These are phyloP conservation scores for Lepidurus arcticus DNA, from an alignment of 1,140 invertebrate genomes.

Conservation along the genomic window DNA sequence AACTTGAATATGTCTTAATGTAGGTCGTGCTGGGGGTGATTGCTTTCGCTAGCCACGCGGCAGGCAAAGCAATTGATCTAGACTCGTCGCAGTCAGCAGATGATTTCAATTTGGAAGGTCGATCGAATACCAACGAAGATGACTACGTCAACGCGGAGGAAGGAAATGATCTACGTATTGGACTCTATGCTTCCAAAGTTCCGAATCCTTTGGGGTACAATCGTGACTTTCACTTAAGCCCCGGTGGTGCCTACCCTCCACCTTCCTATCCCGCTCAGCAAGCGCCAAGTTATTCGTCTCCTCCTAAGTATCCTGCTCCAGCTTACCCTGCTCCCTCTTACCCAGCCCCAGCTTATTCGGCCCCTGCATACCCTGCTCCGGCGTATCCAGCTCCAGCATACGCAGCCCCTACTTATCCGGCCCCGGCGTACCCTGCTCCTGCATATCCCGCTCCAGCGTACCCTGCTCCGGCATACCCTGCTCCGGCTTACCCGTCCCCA, in stretches of 20 bases:
- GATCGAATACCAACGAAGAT: background rate
- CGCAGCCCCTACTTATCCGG: constrained; percentile 32
- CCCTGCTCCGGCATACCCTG: background rate
- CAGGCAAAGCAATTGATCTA: constrained; percentile 2
- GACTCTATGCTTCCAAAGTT: constrained; percentile 24
- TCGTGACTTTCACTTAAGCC: constrained; percentile 16
- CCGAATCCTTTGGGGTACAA: constrained; percentile 25
- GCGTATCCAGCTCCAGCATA: constrained; percentile 30
- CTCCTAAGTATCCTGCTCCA: constrained; percentile 26
- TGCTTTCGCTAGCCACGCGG: background rate
- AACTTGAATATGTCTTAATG: background rate
- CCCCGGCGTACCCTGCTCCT: constrained; percentile 28
- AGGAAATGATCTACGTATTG: background rate
- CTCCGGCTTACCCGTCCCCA: constrained; percentile 12
- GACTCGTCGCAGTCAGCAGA: background rate
- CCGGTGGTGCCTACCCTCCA: background rate
- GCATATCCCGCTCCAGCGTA: constrained; percentile 12
- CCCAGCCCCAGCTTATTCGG: constrained; percentile 24
- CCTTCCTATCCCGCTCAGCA: constrained; percentile 24
- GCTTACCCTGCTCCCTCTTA: constrained; percentile 23
- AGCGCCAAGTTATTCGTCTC: background rate
- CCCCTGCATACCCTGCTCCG: constrained; percentile 28
- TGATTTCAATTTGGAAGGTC: background rate
- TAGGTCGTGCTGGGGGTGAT: background rate
- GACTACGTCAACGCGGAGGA: background rate